Evolutionary conservation across 2,113 vertebrate species (phyloP), one percentile per base, ranked within the genome.

Genomic region (Aix galericulata): DNA sequence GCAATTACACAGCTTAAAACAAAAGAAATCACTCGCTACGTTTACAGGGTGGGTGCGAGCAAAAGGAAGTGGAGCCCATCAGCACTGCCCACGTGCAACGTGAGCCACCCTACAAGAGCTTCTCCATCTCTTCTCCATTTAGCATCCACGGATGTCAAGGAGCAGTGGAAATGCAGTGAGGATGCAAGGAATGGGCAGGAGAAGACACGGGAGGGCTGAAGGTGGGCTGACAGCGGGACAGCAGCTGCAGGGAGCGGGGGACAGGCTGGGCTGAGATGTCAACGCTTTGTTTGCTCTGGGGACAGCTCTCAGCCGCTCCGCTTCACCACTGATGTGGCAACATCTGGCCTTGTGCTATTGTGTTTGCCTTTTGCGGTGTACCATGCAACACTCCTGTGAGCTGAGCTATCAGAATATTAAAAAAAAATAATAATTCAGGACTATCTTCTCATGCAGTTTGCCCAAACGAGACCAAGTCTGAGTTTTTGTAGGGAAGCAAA

Each of bases 1-100:
- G 87, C 77, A 52, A 86, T 93, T 80, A 91, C 40, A 58, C 89
- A 89, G 90, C 91, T 87, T 91, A 89, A 94, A 92, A 40, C 91
- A 86, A 93, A 96, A 95, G 63, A 60, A 86, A 79, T 73, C 77
- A 84, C 94, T 91, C 86, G 63, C 67, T 64, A 79, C 46, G 18
- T 14, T 85, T 64, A 53, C 23, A n/a, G 71, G 67, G 31, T 26
- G 74, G 63, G 58, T 0, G 2, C 0, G 0, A 85, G 34, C 32
- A 48, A 63, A 23, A 38, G 38, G 62, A 72, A 75, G n/a, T 1
- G 2, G 53, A 82, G 58, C 58, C 32, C 38, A 18, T 52, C 74
- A 56, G 58, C 34, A 29, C 20, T 48, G 8, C 42, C 44, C 56
- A 9, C 0, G 2, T 13, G 27, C 10, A 8, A 38, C 44, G 52